These are phyloP conservation scores for Eriosoma lanigerum DNA, from an alignment of 1,140 invertebrate genomes.

Conservation along the genomic window DNA sequence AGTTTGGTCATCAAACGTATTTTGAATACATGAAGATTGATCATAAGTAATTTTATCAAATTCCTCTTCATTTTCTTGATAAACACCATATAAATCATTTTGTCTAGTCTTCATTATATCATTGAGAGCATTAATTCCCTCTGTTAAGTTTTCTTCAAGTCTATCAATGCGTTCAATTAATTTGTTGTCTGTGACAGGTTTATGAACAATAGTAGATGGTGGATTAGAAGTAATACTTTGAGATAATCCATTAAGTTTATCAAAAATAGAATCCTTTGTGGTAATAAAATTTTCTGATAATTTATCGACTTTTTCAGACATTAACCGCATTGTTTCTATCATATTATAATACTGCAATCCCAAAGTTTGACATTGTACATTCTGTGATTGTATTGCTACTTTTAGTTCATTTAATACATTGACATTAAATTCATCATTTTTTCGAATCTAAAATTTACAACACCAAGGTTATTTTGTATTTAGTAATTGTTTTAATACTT, in stretches of 20 bases:
- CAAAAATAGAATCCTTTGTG: constrained; percentile 22
- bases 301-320: constrained; percentile 41
- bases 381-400: constrained; percentile 39
- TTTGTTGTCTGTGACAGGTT: background rate
- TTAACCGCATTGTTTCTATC: background rate
- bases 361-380: constrained; percentile 44
- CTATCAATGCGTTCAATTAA: constrained; percentile 13
- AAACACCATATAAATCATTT: constrained; percentile 34
- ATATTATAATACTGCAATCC: constrained; percentile 47
- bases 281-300: constrained; percentile 21
- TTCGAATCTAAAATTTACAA: constrained; percentile 1
- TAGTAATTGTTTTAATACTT: background rate
- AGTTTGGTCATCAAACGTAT: background rate
- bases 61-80: constrained; percentile 15
- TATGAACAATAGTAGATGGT: background rate
- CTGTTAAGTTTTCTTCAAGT: constrained; percentile 10
- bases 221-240: background rate
- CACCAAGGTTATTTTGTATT: background rate
- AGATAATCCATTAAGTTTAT: constrained; percentile 28
- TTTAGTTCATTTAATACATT: constrained; percentile 37
- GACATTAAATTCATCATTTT: constrained; percentile 9
- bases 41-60: constrained; percentile 40
- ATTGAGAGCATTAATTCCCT: constrained; percentile 25
- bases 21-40: background rate
- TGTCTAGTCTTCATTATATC: constrained; percentile 31